phyloP scores from a whole-genome alignment of 2,888 invertebrate species.

The Lepeophtheirus nordmannii region DNA sequence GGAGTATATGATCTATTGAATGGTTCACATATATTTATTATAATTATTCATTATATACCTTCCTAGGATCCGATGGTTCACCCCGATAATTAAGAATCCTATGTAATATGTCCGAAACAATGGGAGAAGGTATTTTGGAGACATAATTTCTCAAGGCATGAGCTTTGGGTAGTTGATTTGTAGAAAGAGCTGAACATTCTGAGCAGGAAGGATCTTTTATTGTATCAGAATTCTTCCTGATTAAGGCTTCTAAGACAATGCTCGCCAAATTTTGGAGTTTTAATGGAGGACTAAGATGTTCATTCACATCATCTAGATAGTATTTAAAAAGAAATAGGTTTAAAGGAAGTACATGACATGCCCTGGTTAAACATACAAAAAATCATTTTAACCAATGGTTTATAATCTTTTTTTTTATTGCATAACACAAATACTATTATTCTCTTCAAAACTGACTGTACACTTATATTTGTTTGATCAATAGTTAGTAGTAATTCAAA shows the following conservation, averaged over 20 bases:
- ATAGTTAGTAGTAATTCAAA: too few relatives aligned
- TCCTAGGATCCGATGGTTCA: not conserved
- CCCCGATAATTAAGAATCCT: not conserved
- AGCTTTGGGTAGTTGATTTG: not conserved
- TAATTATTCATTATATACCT: not conserved
- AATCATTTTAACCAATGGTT: too few relatives aligned
- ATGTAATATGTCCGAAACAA: not conserved
- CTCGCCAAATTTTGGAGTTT: not conserved
- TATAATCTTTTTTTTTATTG: too few relatives aligned
- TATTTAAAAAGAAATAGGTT: too few relatives aligned
- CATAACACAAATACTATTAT: too few relatives aligned
- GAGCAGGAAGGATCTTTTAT: not conserved
- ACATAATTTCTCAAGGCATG: not conserved
- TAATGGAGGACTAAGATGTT: too few relatives aligned
- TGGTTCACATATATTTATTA: not conserved
- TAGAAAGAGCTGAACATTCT: not conserved
- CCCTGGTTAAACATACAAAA: too few relatives aligned
- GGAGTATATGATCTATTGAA: not conserved
- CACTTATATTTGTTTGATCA: too few relatives aligned
- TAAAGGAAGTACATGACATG: too few relatives aligned
- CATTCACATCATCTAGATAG: too few relatives aligned
- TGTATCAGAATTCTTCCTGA: not conserved
- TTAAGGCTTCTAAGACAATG: not conserved
- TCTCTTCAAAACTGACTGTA: too few relatives aligned
- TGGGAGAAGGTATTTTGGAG: not conserved